A percentile compares a stretch with the other conserved stretches of the same genome.
These are phyloP conservation scores for Tiliacea citrago DNA, from an alignment of 2,888 invertebrate genomes.

Conservation along the genomic window DNA sequence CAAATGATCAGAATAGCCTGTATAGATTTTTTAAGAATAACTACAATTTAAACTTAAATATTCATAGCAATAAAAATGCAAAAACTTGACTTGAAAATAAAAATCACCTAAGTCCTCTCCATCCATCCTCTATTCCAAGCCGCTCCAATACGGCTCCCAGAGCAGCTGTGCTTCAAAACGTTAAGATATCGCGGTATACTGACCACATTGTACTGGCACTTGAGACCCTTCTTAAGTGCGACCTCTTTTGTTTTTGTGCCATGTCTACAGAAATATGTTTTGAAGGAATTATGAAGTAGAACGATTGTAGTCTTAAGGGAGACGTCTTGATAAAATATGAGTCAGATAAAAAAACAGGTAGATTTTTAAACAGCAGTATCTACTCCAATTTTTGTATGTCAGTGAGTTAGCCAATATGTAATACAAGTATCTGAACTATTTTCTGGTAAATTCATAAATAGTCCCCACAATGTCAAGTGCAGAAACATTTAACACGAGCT, in stretches of 20 bases:
- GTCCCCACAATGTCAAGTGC: neutral
- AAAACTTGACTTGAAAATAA: neutral
- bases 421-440: neutral
- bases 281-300: neutral
- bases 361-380: neutral
- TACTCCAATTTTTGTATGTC: neutral
- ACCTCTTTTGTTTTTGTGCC: slow-evolving; percentile 56
- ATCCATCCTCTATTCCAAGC: slow-evolving; percentile 47
- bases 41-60: neutral
- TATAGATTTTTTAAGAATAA: too few relatives aligned
- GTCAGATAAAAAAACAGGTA: neutral
- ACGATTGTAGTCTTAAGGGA: neutral
- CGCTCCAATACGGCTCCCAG: slow-evolving; percentile 66
- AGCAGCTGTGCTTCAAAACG: slow-evolving; percentile 60
- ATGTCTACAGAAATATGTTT: slow-evolving; percentile 33
- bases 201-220: slow-evolving; percentile 69
- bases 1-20: neutral
- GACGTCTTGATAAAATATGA: neutral
- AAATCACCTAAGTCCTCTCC: slow-evolving; percentile 42
- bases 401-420: neutral
- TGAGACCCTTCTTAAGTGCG: slow-evolving; percentile 61
- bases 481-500: neutral
- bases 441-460: neutral
- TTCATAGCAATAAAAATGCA: neutral
- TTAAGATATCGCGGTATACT: slow-evolving; percentile 73